Base-by-base conservation (phyloP, 2,888 invertebrate genomes). In the Apoda limacodes region DNA sequence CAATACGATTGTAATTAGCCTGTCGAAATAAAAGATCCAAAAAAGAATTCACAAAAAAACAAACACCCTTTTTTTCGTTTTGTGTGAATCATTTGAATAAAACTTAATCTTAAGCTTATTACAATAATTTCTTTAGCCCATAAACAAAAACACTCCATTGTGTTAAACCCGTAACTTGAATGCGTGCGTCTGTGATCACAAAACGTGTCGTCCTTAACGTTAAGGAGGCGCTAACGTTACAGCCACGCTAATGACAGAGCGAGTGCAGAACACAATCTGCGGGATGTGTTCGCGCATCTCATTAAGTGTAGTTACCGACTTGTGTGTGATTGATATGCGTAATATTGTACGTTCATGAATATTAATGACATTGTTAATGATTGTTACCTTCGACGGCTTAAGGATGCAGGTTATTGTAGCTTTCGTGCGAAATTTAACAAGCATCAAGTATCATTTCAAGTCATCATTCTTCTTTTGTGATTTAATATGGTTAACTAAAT, bases 241-340 rank as follows among this genome's bases (percentile, higher is more conserved):
- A n/a, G n/a, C n/a, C n/a, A 64, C 63, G 71, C 68, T 80, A 80
- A 78, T 80, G 76, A 76, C 63, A 69, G 62, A 52, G 54, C 51
- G 49, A 43, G 49, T 39, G 43, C 39, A 40, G 55, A 60, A 66
- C 55, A 70, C 65, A 70, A 70, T 55, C 55, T 50, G 50, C 59
- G 64, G 63, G 72, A 61, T 71, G 69, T 67, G 78, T 60, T 47
- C 58, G 50, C 60, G 75, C 75, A 76, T 76, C 52, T 48, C 58
- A 76, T 76, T 72, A 71, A 57, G 57, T 58, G 48, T 66, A 75
- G 55, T 71, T 68, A 62, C 53, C 70, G n/a, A 71, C 67, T 69
- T 66, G 66, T 57, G 50, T 42, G 65, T 71, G 75, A 75, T 76
- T 78, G 78, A 78, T 78, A 78, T 75, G 76, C 75, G 69, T 63